Evolutionary conservation across 1,140 invertebrate species (phyloP).

Genomic region (Heliconius hermathena): DNA sequence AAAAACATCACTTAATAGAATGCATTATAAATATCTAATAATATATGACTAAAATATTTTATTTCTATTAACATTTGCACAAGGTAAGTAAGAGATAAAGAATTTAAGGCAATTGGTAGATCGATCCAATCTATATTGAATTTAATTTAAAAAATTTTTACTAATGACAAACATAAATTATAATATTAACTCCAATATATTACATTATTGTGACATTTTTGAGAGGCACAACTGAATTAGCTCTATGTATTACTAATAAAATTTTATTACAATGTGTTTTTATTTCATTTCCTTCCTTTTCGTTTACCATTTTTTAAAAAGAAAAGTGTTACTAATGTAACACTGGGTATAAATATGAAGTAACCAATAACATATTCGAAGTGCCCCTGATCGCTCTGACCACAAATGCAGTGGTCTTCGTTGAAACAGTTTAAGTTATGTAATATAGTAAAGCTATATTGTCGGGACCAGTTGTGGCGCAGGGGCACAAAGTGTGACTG

Average conservation of each 20-base stretch:
- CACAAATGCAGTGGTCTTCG: too few relatives aligned
- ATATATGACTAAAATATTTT: neutral
- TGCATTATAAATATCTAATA: neutral
- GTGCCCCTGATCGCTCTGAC: too few relatives aligned
- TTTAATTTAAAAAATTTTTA: neutral
- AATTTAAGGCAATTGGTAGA: neutral
- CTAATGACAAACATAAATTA: neutral
- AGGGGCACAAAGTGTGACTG: too few relatives aligned
- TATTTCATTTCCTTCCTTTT: conserved; percentile 16
- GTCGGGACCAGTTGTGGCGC: too few relatives aligned
- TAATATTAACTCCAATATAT: conserved; percentile 23
- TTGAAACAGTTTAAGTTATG: too few relatives aligned
- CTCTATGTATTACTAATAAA: conserved; percentile 49
- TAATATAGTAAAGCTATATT: too few relatives aligned
- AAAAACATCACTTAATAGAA: neutral
- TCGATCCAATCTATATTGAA: neutral
- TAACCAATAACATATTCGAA: too few relatives aligned
- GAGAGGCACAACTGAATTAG: conserved; percentile 42
- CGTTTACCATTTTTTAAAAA: neutral
- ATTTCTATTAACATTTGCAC: neutral
- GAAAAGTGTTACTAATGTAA: too few relatives aligned
- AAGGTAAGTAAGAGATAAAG: neutral
- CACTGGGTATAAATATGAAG: too few relatives aligned
- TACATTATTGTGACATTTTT: conserved; percentile 33
- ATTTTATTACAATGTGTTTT: conserved; percentile 43